A percentile compares a stretch with the other conserved stretches of the same genome.
phyloP scores from a whole-genome alignment of 1,140 invertebrate species.

The Drosophila paulistorum region DNA sequence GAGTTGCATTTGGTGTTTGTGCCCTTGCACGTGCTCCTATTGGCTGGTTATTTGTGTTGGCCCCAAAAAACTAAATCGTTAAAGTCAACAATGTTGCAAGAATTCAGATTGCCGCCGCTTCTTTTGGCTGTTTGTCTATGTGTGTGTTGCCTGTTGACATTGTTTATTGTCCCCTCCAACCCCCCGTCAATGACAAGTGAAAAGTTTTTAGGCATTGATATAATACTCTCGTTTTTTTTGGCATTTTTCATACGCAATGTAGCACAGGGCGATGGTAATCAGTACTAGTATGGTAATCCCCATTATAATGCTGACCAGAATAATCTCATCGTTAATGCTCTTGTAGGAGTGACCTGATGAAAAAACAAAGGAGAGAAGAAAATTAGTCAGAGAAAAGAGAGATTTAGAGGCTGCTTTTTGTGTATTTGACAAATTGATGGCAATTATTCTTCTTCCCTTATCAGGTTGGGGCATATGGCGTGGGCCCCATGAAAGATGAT shows the following conservation, averaged over 20 bases:
- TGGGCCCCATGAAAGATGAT: not conserved
- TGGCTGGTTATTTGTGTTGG: constrained; percentile 39
- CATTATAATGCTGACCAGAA: constrained; percentile 93
- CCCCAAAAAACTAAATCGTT: constrained; percentile 72
- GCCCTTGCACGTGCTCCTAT: constrained; percentile 14
- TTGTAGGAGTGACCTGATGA: constrained; percentile 88
- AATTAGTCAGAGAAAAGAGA: constrained; percentile 22
- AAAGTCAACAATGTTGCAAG: constrained; percentile 74
- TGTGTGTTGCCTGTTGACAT: constrained; percentile 63
- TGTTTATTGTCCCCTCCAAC: constrained; percentile 22
- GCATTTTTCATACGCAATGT: constrained; percentile 91
- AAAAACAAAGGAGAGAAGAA: constrained; percentile 25
- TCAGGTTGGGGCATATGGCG: constrained; percentile 29
- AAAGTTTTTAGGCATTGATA: constrained; percentile 79
- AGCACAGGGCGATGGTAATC: constrained; percentile 91
- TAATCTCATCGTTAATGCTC: constrained; percentile 92
- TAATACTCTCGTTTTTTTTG: constrained; percentile 84
- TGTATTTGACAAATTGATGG: constrained; percentile 53
- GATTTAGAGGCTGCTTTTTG: constrained; percentile 36
- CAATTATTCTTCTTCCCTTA: constrained; percentile 48
- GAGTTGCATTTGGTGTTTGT: constrained; percentile 5
- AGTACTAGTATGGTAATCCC: constrained; percentile 90
- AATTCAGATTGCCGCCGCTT: not conserved
- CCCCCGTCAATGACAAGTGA: not conserved
- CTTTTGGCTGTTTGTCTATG: constrained; percentile 2